These are phyloP conservation scores for Orchestes rusci DNA, from an alignment of 2,888 invertebrate genomes.

Conservation along the genomic window DNA sequence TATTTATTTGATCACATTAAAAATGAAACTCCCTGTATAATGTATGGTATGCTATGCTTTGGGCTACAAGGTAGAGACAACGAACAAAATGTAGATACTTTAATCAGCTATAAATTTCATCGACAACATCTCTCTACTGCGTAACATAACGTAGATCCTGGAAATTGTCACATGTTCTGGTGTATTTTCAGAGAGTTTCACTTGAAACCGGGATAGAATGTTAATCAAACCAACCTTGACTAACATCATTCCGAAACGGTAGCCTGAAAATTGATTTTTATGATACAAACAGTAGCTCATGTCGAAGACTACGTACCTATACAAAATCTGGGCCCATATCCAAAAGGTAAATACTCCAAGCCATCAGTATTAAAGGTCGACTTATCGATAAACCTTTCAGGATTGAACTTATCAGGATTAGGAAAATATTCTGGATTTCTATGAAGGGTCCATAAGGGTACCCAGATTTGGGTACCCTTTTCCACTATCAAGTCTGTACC, in stretches of 20 bases:
- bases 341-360: slow-evolving; percentile 32
- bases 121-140: too few species aligned
- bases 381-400: slow-evolving; percentile 32
- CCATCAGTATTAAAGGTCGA: slow-evolving; percentile 23
- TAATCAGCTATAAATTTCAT: too few species aligned
- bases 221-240: slow-evolving; percentile 26
- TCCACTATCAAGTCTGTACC: slow-evolving; percentile 33
- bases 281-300: too few species aligned
- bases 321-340: slow-evolving; percentile 33
- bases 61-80: too few species aligned
- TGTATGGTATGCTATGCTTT: too few species aligned
- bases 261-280: too few species aligned
- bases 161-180: slow-evolving; percentile 21
- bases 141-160: too few species aligned
- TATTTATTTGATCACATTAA: too few species aligned
- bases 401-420: slow-evolving; percentile 31
- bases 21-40: too few species aligned
- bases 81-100: too few species aligned
- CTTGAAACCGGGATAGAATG: slow-evolving; percentile 26
- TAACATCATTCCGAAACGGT: slow-evolving; percentile 27
- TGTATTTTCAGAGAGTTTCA: slow-evolving; percentile 22
- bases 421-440: slow-evolving; percentile 32
- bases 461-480: slow-evolving; percentile 37
- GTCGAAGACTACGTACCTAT: too few species aligned
- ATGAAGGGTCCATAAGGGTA: slow-evolving; percentile 31